phyloP scores from a whole-genome alignment of 2,113 vertebrate species.

The Pedetes capensis region DNA sequence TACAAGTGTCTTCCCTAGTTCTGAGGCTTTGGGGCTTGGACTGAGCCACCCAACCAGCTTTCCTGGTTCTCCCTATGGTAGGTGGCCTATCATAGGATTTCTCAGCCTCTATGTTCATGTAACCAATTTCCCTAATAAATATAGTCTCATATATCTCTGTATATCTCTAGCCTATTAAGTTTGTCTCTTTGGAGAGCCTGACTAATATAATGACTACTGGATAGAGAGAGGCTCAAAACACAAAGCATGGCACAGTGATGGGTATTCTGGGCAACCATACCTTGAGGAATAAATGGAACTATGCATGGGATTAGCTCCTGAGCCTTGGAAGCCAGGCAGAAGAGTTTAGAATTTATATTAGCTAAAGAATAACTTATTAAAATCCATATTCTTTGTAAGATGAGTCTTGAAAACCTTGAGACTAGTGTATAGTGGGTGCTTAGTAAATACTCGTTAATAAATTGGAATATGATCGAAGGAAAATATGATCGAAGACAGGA shows the following conservation, averaged over 20 bases:
- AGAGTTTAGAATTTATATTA: background rate
- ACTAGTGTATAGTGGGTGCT: background rate
- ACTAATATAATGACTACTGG: background rate
- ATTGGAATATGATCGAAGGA: background rate
- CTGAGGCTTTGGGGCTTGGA: background rate
- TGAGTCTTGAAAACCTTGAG: background rate
- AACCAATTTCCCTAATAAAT: background rate
- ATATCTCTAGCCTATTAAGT: background rate
- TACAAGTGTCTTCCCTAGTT: background rate
- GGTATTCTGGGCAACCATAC: background rate
- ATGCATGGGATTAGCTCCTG: background rate
- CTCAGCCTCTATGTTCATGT: background rate
- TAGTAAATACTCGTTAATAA: background rate
- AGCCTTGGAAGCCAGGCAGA: background rate
- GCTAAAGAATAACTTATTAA: background rate
- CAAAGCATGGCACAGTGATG: background rate
- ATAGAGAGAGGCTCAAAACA: background rate
- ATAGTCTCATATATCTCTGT: background rate
- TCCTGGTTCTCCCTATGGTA: background rate
- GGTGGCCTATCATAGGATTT: background rate
- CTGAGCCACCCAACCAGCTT: background rate
- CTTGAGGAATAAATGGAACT: background rate
- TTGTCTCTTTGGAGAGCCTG: background rate
- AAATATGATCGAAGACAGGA: background rate
- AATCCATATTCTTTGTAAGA: background rate